These are phyloP conservation scores for Poeciliopsis presidionis DNA, from an alignment of 2,797 vertebrate species.

Conservation along the genomic window DNA sequence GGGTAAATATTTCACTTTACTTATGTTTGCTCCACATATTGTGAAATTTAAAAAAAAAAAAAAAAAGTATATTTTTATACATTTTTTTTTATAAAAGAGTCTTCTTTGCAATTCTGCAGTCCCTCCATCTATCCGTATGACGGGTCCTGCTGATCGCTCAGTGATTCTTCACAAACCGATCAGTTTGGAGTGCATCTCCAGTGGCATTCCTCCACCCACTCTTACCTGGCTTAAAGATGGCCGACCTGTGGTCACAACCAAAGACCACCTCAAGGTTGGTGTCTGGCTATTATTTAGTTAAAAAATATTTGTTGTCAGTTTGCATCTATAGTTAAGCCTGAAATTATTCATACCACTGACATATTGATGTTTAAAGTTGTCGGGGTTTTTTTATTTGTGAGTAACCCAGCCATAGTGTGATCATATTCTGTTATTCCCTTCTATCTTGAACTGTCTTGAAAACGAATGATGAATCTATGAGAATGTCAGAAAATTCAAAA, in stretches of 20 bases:
- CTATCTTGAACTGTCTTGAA: too few species aligned
- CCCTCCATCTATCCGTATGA: conserved; percentile 88
- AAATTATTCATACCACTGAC: neutral
- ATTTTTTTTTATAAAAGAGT: neutral
- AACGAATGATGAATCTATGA: neutral
- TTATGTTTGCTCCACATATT: neutral
- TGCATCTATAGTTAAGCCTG: neutral
- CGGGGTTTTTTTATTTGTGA: neutral
- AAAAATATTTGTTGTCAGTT: neutral
- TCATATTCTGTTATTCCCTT: too few species aligned
- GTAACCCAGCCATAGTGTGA: neutral
- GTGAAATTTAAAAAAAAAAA: neutral
- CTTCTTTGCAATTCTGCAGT: conserved; percentile 77
- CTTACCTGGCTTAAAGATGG: conserved; percentile 96
- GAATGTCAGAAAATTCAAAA: neutral
- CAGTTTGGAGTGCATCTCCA: conserved; percentile 89
- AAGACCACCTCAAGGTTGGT: conserved; percentile 85
- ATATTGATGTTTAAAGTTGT: neutral
- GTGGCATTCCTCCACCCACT: conserved; percentile 89
- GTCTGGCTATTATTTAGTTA: neutral
- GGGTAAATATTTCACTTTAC: conserved; percentile 47
- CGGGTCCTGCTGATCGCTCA: conserved; percentile 82
- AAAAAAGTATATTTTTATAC: too few species aligned
- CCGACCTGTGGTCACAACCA: conserved; percentile 88
- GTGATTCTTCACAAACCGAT: conserved; percentile 86